Conservation (phyloP, 2,888 invertebrate genomes). For the Agelastica alni region DNA sequence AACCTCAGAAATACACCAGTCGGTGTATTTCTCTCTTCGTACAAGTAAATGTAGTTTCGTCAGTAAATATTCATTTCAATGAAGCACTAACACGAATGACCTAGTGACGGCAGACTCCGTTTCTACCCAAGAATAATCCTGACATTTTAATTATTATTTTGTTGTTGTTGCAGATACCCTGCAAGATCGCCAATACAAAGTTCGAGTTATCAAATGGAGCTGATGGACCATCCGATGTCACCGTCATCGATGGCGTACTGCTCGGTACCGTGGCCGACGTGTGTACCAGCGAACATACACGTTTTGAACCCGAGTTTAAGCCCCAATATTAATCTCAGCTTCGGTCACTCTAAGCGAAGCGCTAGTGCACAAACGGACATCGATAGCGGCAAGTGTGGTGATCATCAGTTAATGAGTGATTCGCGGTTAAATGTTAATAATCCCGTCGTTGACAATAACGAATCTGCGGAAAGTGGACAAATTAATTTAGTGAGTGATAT, state of each 20-base stretch:
- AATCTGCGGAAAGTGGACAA: conserved; percentile 28
- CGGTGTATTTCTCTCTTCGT: too few species aligned
- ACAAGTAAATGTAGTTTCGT: too few species aligned
- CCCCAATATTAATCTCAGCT: conserved; percentile 8
- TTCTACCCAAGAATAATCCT: too few species aligned
- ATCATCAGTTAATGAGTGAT: conserved; percentile 25
- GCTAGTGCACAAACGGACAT: conserved; percentile 50
- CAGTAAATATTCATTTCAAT: too few species aligned
- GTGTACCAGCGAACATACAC: conserved; percentile 55
- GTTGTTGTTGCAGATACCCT: conserved; percentile 63
- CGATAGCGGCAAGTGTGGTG: conserved; percentile 34
- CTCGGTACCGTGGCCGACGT: conserved; percentile 59
- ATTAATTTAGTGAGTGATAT: conserved; percentile 38
- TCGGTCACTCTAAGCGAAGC: conserved; percentile 38
- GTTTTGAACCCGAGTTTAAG: conserved; percentile 39
- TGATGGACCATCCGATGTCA: conserved; percentile 58
- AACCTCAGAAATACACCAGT: too few species aligned
- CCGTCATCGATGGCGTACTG: conserved; percentile 57
- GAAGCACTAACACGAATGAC: too few species aligned
- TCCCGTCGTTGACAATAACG: conserved; percentile 14
- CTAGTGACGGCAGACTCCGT: too few species aligned
- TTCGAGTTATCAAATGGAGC: conserved; percentile 21
- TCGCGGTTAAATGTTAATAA: conserved; percentile 15
- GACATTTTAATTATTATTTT: neutral
- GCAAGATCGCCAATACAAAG: conserved; percentile 62